Conservation (phyloP, 2,888 invertebrate species). For the Macrophya alboannulata region DNA sequence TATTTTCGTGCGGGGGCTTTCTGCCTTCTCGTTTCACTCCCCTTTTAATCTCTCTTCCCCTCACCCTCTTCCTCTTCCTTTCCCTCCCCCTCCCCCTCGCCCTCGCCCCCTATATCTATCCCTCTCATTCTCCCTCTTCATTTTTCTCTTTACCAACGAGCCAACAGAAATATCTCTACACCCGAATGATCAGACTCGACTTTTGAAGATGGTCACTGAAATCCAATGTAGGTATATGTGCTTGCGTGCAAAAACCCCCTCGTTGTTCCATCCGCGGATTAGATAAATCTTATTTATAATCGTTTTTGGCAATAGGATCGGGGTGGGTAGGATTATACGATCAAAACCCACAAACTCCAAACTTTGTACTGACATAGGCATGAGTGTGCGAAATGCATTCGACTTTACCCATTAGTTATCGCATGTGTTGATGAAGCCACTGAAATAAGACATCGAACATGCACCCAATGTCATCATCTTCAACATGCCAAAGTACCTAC, state of each 20-base stretch:
- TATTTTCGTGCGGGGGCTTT: conserved; percentile 69
- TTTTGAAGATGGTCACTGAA: conserved; percentile 18
- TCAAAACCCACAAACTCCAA: neutral
- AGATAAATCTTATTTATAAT: neutral
- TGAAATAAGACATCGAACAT: neutral
- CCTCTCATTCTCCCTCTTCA: conserved; percentile 57
- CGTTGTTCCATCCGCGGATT: neutral
- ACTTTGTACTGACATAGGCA: too few relatives aligned
- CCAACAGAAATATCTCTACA: neutral
- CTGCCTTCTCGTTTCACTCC: conserved; percentile 55
- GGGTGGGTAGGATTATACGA: neutral
- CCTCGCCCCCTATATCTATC: conserved; percentile 52
- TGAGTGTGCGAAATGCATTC: neutral
- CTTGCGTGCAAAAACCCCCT: neutral
- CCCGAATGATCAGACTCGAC: neutral
- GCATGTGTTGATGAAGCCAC: neutral
- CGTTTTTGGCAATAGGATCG: conserved; percentile 11
- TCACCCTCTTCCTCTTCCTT: conserved; percentile 56
- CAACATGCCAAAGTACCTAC: too few relatives aligned
- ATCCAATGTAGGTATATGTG: neutral
- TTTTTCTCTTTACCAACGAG: neutral
- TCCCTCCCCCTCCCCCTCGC: conserved; percentile 60
- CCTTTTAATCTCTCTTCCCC: conserved; percentile 57
- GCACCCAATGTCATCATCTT: too few relatives aligned
- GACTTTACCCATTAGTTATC: neutral